Conservation (phyloP, 2,888 invertebrate genomes). For the Parnassius mnemosyne region DNA sequence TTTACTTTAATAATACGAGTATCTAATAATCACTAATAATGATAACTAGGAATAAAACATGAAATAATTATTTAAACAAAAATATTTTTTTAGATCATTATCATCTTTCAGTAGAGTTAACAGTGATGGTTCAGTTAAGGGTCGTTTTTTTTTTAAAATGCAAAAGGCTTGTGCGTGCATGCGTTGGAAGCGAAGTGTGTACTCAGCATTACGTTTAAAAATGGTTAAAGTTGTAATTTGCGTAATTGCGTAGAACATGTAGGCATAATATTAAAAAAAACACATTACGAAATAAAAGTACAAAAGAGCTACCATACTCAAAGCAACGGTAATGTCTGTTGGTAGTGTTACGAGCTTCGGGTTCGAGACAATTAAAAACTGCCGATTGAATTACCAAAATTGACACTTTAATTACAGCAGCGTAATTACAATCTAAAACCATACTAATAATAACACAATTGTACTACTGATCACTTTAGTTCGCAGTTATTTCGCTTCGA, state of each 20-base stretch:
- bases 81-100: neutral
- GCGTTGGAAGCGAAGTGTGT: slow-evolving; percentile 6
- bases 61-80: neutral
- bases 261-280: neutral
- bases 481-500: too few relatives aligned
- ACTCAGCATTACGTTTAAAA: slow-evolving; percentile 8
- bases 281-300: too few relatives aligned
- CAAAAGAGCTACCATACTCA: too few relatives aligned
- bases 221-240: slow-evolving; percentile 5
- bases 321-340: too few relatives aligned
- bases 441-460: too few relatives aligned
- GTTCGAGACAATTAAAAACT: too few relatives aligned
- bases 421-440: too few relatives aligned
- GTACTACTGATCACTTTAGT: too few relatives aligned
- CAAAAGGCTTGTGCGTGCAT: slow-evolving; percentile 7
- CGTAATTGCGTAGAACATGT: slow-evolving; percentile 8
- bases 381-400: too few relatives aligned
- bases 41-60: neutral
- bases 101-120: neutral
- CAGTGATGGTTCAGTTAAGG: neutral
- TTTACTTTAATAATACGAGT: too few relatives aligned
- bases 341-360: too few relatives aligned
- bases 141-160: slow-evolving; percentile 7
- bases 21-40: neutral
- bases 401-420: too few relatives aligned